Base-by-base conservation (phyloP, 37 sponge, comb jelly and placozoan species). In the Spongilla lacustris region DNA sequence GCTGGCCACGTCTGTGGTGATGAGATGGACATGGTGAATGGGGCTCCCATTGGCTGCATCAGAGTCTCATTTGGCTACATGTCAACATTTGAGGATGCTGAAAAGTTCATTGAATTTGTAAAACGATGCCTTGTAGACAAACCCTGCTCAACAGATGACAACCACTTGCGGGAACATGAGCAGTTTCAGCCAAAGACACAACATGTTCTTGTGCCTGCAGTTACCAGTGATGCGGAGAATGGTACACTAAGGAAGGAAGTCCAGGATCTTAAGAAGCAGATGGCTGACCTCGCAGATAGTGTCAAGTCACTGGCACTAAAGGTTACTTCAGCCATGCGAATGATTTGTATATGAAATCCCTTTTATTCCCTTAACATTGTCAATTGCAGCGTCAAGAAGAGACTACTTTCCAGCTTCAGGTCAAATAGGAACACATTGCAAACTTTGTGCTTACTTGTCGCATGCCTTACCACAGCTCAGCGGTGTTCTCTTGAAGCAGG, bases 1-100 rank as follows among this genome's bases (percentile, higher is more conserved):
- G 90, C 93, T 76, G 98, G 98, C 32, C 98, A 98, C 72, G 80
- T 79, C 4, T 98, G 98, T 89, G 98, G 98, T 19, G 98, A 96
- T 71, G 28, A 37, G 22, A 32, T 98, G 68, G 98, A 96, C 74
- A 22, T 98, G 13, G 74, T 98, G 17, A 79, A 93, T 26, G 98
- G 98, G 12, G 28, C 23, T 9, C 98, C 98, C 23, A 98, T 96
- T 68, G 98, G 98, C 5, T 91, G 89, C 30, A 87, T 98, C 27
- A 86, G 98, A 4, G 74, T 96, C 17, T 98, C 98, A 0, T 94
- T 98, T 75, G 98, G 98, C 26, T 91, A 94, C 87, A 92, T 89
- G 92, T 93, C 92, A 27, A 94, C 89, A 27, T 13, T 81, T 5
- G 69, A 69, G 35, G 97, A 97, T 79, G 92, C 90, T 29, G 28